phyloP scores from a whole-genome alignment of 2,888 invertebrate genomes.

The Mellilla xanthometata region DNA sequence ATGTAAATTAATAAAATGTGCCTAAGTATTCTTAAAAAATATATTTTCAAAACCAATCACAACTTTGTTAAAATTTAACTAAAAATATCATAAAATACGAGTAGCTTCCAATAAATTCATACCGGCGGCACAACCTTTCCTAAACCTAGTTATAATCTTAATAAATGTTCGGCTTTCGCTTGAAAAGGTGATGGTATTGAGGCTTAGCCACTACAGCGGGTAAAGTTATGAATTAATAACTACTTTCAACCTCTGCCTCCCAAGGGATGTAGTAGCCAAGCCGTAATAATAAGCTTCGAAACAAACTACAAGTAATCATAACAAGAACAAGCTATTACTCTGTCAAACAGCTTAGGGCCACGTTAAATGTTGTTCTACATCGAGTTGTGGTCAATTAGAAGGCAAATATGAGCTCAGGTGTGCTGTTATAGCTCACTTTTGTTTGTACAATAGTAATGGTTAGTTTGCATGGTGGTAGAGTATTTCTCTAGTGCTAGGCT shows the following conservation, averaged over 20 bases:
- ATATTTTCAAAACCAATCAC: no score
- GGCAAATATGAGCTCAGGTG: slow-evolving; percentile 35
- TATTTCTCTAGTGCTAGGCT: no score
- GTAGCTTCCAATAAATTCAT: slow-evolving; percentile 17
- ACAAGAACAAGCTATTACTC: slow-evolving; percentile 69
- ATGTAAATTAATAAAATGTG: no score
- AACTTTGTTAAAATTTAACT: no score
- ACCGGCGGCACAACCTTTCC: slow-evolving; percentile 17
- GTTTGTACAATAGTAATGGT: no score
- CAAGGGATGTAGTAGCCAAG: slow-evolving; percentile 60
- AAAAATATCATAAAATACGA: no score
- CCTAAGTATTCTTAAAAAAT: no score
- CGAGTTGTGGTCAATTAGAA: slow-evolving; percentile 58
- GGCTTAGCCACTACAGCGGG: slow-evolving; percentile 51
- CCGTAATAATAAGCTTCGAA: slow-evolving; percentile 70
- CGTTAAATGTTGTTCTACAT: slow-evolving; percentile 56
- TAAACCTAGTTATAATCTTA: slow-evolving; percentile 28
- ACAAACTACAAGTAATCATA: slow-evolving; percentile 77
- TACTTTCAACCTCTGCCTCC: slow-evolving; percentile 57
- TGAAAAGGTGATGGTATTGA: slow-evolving; percentile 54
- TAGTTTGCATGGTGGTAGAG: no score
- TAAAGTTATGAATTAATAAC: slow-evolving; percentile 71
- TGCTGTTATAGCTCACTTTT: no score
- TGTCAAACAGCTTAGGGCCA: slow-evolving; percentile 66
- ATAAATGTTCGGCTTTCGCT: slow-evolving; percentile 35